Base-by-base conservation (phyloP, 2,113 vertebrate species). In the Agelaius tricolor region DNA sequence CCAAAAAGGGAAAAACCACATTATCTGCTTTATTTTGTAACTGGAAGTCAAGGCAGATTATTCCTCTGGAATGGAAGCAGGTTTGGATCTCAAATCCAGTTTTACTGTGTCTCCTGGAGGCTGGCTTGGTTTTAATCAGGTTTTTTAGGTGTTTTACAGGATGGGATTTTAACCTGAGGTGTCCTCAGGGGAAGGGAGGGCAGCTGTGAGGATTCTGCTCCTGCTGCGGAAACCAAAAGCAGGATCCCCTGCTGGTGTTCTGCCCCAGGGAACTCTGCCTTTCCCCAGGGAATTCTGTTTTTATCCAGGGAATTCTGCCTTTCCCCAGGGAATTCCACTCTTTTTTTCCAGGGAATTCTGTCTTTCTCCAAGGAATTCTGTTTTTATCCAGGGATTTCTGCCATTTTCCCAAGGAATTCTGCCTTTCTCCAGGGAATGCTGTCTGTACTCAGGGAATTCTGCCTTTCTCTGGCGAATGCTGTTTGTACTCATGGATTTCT, bases 351-450 rank as follows among this genome's bases (percentile, higher is more conserved):
- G 11, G 59, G 59, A 39, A 28, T 18, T 6, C 59, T 55, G 31
- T 1, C 2, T 21, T 21, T 33, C 1, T 2, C 31, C 19, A 33
- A 7, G 54, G 18, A 20, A 9, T n/a, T n/a, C n/a, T n/a, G n/a
- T n/a, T n/a, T n/a, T n/a, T 35, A 1, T 5, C 24, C 35, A 27
- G 11, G 59, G 59, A 39, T 28, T 18, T 6, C 59, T 55, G 30
- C 2, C 2, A n/a, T n/a, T n/a, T n/a, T n/a, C n/a, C 11, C 30
- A 20, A 4, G 18, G 17, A 55, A 15, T 37, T 4, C 47, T 47
- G 21, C 33, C 6, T 9, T 15, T 11, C 5, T 6, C 14, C 33
- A 49, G 24, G 7, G 17, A 19, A 19, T 15, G 4, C 33, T 35
- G 35, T 35, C 7, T 35, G 7, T 35, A 35, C 35, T 35, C 35